These are phyloP conservation scores for Acanthurus lineatus DNA, from an alignment of 2,797 vertebrate species.

Conservation along the genomic window DNA sequence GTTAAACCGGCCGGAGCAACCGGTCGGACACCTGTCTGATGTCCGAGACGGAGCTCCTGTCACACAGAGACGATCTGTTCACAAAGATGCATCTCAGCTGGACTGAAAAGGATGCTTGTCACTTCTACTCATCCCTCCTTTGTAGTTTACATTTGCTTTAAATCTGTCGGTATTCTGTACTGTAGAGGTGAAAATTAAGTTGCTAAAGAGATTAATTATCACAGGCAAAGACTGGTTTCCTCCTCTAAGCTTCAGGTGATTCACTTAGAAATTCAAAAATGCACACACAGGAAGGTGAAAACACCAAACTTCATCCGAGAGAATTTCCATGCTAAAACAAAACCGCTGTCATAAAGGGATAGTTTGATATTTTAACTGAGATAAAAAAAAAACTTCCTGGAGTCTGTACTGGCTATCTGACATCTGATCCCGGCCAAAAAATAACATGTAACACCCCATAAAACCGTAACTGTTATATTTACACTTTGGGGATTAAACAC, in stretches of 20 bases:
- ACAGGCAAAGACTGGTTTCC: neutral
- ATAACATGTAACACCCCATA: neutral
- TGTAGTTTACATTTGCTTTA: neutral
- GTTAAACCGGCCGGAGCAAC: conserved; percentile 61
- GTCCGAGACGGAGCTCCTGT: conserved; percentile 58
- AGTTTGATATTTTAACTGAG: neutral
- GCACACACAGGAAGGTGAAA: neutral
- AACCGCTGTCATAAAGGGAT: neutral
- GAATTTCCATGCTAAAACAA: neutral
- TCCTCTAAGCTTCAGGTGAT: neutral
- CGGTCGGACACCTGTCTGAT: conserved; percentile 81
- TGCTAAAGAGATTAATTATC: neutral
- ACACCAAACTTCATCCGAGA: neutral
- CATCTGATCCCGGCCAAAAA: neutral
- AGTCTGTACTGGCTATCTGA: neutral
- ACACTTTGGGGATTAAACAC: neutral
- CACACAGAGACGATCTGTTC: conserved; percentile 56
- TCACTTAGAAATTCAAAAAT: no score
- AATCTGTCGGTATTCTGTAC: neutral
- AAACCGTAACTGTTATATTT: neutral
- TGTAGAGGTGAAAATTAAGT: neutral
- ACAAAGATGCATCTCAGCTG: conserved; percentile 48
- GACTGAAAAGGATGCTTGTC: conserved; percentile 10
- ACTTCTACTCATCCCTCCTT: neutral
- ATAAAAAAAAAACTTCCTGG: neutral